Conservation (phyloP, 1,140 invertebrate genomes). For the Teleopsis dalmanni region DNA sequence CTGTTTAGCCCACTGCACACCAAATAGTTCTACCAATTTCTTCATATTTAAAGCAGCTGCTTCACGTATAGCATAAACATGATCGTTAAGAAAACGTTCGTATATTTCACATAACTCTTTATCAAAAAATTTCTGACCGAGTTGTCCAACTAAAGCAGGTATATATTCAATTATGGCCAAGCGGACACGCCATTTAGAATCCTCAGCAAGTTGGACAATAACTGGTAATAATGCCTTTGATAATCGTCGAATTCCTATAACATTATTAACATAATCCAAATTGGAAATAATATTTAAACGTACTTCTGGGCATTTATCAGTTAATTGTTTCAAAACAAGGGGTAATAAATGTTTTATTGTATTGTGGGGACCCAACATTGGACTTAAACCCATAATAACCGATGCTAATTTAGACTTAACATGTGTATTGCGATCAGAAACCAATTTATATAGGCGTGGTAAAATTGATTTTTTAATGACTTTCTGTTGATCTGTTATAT, state of each 20-base stretch:
- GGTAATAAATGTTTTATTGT: slow-evolving; percentile 97
- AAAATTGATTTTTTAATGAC: slow-evolving; percentile 97
- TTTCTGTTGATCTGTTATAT: slow-evolving; percentile 80
- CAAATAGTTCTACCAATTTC: slow-evolving; percentile 97
- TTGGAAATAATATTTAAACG: slow-evolving; percentile 99
- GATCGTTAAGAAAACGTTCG: slow-evolving; percentile 99
- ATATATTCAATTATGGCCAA: slow-evolving; percentile 91
- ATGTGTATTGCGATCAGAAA: slow-evolving; percentile 95
- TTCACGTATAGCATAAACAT: slow-evolving; percentile 98
- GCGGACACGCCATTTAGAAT: slow-evolving; percentile 97
- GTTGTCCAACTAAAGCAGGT: slow-evolving; percentile 91
- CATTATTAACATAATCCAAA: slow-evolving; percentile 96
- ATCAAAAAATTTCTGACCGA: slow-evolving; percentile 98
- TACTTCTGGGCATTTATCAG: slow-evolving; percentile 99
- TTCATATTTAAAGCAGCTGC: slow-evolving; percentile 96
- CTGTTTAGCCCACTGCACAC: slow-evolving; percentile 92
- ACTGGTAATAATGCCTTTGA: slow-evolving; percentile 85
- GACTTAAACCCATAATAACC: slow-evolving; percentile 98
- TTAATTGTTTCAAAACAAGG: slow-evolving; percentile 92
- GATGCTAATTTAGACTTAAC: slow-evolving; percentile 97
- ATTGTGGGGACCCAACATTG: slow-evolving; percentile 94
- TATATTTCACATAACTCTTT: slow-evolving; percentile 95
- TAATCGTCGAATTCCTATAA: slow-evolving; percentile 82
- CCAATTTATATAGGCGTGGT: slow-evolving; percentile 95
- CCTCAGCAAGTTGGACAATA: slow-evolving; percentile 97